Evolutionary conservation across 2,888 invertebrate species (phyloP), one percentile per base, ranked within the genome.

Genomic region (Pterostichus niger): DNA sequence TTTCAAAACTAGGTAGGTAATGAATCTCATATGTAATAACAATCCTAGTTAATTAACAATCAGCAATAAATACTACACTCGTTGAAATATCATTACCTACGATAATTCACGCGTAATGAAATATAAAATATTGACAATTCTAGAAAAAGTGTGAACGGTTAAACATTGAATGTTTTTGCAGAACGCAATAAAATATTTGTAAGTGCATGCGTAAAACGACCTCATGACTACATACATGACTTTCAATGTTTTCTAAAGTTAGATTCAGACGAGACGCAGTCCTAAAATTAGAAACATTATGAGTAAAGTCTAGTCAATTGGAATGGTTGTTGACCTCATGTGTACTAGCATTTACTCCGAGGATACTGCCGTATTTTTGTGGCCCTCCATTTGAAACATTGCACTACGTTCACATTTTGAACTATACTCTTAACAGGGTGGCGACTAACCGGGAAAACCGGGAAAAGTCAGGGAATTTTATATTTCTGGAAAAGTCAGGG

Each of bases 251-350:
- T 59, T 81, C 81, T 81, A 81, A 81, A 81, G 81, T 73, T 81
- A 81, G 81, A 81, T 17, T 33, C 40, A 81, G 52, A 71, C 71
- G 56, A 54, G 81, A 81, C 81, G 56, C 24, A 35, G n/a, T 46
- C 49, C 81, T 81, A 81, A 81, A 81, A n/a, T 81, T 81, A 81
- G 81, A 81, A 59, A 73, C 71, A 81, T 73, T 81, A 81, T 81
- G 81, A 80, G 80, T 80, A 17, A 73, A 81, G 56, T 73, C 71
- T 71, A 73, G 73, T 81, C 81, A 73, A 81, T 73, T 81, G 81
- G 81, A 80, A 49, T 81, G 81, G 81, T 73, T 73, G 81, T 81
- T 81, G 81, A 81, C 81, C 81, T 49, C 68, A 9, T 11, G 15
- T 6, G 56, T 17, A 56, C 49, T 49, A 49, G 61, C 64, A 35